phyloP scores from a whole-genome alignment of 2,113 vertebrate species.

The Catharus fuscescens region DNA sequence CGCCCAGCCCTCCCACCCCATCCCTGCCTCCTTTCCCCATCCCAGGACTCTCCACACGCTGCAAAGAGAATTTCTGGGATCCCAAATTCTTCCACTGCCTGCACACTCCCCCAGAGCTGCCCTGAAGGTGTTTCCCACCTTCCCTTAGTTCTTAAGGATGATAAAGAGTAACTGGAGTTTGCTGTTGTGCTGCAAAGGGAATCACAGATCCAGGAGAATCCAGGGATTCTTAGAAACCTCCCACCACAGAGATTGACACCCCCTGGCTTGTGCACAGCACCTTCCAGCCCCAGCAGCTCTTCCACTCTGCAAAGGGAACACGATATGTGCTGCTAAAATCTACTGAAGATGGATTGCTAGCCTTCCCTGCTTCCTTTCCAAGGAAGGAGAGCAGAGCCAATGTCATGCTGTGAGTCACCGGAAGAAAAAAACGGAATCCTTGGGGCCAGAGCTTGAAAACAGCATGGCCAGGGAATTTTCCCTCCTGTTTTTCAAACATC shows the following conservation, averaged over 20 bases:
- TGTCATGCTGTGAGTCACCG: background rate
- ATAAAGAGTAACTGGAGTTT: fast-evolving
- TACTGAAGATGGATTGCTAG: background rate
- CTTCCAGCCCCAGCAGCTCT: background rate
- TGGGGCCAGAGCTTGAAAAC: background rate
- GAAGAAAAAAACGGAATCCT: background rate
- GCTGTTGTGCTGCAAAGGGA: fast-evolving
- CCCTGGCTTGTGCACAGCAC: background rate
- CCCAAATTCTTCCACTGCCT: background rate
- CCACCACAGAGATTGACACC: background rate
- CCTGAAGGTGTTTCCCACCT: background rate
- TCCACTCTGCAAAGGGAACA: background rate
- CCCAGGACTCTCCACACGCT: fast-evolving
- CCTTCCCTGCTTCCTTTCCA: constrained; percentile 10
- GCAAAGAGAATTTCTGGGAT: background rate
- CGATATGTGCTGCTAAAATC: background rate
- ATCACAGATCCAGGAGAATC: background rate
- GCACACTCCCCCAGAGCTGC: background rate
- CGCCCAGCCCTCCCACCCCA: background rate
- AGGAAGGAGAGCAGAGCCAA: constrained; percentile 7
- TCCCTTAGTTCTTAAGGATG: fast-evolving
- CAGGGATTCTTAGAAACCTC: background rate
- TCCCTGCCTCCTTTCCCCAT: background rate
- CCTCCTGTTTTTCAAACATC: background rate
- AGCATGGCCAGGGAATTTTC: background rate